A percentile compares a stretch with the other conserved stretches of the same genome.
These are phyloP conservation scores for Thamnaconus septentrionalis DNA, from an alignment of 2,113 vertebrate species.

Conservation along the genomic window DNA sequence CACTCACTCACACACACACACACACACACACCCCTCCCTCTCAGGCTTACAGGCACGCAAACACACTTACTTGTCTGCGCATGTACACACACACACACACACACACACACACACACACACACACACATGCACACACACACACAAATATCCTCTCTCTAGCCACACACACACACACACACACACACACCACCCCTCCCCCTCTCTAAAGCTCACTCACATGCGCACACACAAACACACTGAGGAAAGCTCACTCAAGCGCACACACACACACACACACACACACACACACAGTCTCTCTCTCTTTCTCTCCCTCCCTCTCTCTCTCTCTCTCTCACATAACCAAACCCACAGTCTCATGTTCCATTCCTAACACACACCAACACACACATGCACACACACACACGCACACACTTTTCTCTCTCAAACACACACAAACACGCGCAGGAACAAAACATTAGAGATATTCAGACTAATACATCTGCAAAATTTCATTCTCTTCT, in stretches of 20 bases:
- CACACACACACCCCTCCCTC: constrained; percentile 7
- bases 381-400: constrained; percentile 34
- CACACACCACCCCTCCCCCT: constrained; percentile 40
- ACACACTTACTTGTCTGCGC: constrained; percentile 14
- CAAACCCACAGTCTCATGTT: constrained; percentile 75
- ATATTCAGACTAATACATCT: constrained; percentile 42
- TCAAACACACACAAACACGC: constrained; percentile 28
- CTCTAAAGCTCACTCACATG: constrained; percentile 55
- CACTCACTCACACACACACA: constrained; percentile 33
- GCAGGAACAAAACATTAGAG: constrained; percentile 44
- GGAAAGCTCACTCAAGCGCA: constrained; percentile 44
- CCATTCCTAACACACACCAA: constrained; percentile 60
- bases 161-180: constrained; percentile 8
- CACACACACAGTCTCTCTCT: constrained; percentile 4
- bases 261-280: constrained; percentile 27
- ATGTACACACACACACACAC: constrained; percentile 31
- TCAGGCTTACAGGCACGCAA: constrained; percentile 34
- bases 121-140: constrained; percentile 19
- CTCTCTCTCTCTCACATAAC: constrained; percentile 36
- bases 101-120: constrained; percentile 36
- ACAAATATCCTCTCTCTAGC: neutral
- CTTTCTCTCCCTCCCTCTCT: constrained; percentile 10
- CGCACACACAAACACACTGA: constrained; percentile 30
- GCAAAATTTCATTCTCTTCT: constrained; percentile 41
- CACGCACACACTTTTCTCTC: constrained; percentile 18